Percentiles rank a stretch among this genome's conserved stretches.
Conservation (phyloP, 2,797 vertebrate species). For the Lepus townsendii region DNA sequence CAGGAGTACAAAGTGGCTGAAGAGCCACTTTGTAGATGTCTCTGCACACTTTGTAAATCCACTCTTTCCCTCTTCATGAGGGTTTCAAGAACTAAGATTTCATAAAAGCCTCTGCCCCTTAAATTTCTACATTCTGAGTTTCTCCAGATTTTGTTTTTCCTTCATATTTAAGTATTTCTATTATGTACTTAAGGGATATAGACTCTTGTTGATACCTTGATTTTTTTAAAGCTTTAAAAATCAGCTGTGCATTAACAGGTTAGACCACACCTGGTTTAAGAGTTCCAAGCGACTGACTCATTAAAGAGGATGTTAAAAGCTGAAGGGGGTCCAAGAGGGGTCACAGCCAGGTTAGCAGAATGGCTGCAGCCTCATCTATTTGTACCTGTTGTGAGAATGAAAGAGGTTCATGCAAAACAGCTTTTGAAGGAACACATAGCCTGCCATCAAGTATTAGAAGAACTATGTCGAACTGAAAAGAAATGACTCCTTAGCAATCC, state of each 20-base stretch:
- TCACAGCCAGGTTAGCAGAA: not conserved
- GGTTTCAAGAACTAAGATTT: conserved; percentile 7
- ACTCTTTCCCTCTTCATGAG: not conserved
- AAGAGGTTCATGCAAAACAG: not conserved
- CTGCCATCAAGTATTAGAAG: not conserved
- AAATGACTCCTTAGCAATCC: not conserved
- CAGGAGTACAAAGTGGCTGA: not conserved
- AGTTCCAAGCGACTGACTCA: conserved; percentile 40
- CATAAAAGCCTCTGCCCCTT: conserved; percentile 10
- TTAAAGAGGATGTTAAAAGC: not conserved
- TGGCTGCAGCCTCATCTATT: not conserved
- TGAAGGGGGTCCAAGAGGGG: not conserved
- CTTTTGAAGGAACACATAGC: not conserved
- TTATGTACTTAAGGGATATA: conserved; percentile 73
- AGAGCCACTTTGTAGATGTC: conserved; percentile 6
- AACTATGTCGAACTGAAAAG: not conserved
- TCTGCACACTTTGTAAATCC: not conserved
- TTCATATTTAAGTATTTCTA: conserved; percentile 73
- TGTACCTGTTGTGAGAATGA: not conserved
- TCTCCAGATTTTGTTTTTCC: conserved; percentile 66
- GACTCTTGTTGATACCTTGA: conserved; percentile 81
- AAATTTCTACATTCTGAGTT: conserved; percentile 35
- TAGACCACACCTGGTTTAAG: conserved; percentile 65
- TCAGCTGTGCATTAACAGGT: conserved; percentile 71
- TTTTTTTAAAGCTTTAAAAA: conserved; percentile 78